phyloP scores from a whole-genome alignment of 2,113 vertebrate genomes.

The Zingel zingel region DNA sequence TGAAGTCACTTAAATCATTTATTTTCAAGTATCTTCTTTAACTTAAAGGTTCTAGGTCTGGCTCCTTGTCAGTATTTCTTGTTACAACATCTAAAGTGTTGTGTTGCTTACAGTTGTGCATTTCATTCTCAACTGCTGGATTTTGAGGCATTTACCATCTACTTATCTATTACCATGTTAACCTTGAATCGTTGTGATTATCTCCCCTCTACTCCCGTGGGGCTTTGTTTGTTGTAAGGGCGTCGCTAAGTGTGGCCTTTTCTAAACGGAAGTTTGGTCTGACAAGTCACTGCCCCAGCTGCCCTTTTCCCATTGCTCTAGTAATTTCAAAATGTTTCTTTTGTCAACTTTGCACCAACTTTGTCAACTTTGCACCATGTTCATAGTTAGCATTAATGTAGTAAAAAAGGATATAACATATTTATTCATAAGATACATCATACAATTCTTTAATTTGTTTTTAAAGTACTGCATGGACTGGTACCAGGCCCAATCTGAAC shows the following conservation, averaged over 20 bases:
- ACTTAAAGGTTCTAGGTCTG: slow-evolving; percentile 21
- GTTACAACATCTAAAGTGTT: slow-evolving; percentile 3
- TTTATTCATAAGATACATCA: no score
- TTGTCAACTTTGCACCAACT: not conserved
- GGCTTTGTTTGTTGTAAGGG: slow-evolving; percentile 14
- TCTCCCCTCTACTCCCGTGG: not conserved
- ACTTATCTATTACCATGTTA: slow-evolving; percentile 17
- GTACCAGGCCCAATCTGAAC: no score
- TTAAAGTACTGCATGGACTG: no score
- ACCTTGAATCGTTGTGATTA: not conserved
- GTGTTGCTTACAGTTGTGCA: not conserved
- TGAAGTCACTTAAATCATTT: slow-evolving; percentile 33
- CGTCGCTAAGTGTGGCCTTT: slow-evolving; percentile 8
- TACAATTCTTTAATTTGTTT: no score
- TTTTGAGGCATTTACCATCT: slow-evolving; percentile 1
- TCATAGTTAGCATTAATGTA: not conserved
- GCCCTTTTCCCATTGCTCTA: slow-evolving; percentile 9
- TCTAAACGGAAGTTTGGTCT: not conserved
- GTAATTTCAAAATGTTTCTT: not conserved
- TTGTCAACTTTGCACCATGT: not conserved
- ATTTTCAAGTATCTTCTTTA: slow-evolving; percentile 21
- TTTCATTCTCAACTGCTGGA: slow-evolving; percentile 15
- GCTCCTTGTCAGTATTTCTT: slow-evolving; percentile 33
- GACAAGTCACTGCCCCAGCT: slow-evolving; percentile 11
- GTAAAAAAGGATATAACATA: no score